Evolutionary conservation across 1,140 invertebrate species (phyloP), one percentile per base, ranked within the genome.

Genomic region (Druon quercuslanigerum): DNA sequence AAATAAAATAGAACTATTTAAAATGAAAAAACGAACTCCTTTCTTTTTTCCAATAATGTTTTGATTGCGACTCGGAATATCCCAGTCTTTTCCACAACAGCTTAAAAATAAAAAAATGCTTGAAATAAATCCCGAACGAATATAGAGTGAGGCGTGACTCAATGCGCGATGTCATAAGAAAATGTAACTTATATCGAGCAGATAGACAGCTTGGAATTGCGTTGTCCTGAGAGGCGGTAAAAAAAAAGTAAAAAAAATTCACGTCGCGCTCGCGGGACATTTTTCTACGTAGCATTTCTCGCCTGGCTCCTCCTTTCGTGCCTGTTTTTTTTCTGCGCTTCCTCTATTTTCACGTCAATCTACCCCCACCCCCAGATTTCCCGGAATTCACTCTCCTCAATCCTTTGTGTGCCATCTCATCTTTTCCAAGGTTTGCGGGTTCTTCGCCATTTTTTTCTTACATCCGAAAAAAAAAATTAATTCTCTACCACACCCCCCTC

Each of bases 201-300:
- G 80, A 83, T 82, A 82, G 80, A 82, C 82, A 83, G 83, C 81
- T 88, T 84, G 84, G 84, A 85, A 85, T 84, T 83, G 85, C 86
- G 84, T 85, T 86, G 82, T 85, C 82, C 84, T 80, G 73, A 52
- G 71, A 66, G 74, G 72, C 74, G 78, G 81, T 75, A 75, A 78
- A 72, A 66, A 79, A 81, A 81, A 84, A 81, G 80, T 72, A 70
- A 73, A 82, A 46, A 66, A 66, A 25, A 12, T 20, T 77, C 76
- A 80, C 76, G 76, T 81, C 73, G 79, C 73, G 79, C 33, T 56
- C 54, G 73, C 66, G 51, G 79, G 75, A 77, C 78, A 77, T 83
- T 83, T 80, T 75, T 78, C 79, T 77, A 73, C 77, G 60, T 80
- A 73, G 75, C 75, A 73, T 77, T 70, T 73, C 54, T 76, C 51